Evolutionary conservation across 2,797 vertebrate species (phyloP).

Genomic region (Spinibarbus caldwelli): DNA sequence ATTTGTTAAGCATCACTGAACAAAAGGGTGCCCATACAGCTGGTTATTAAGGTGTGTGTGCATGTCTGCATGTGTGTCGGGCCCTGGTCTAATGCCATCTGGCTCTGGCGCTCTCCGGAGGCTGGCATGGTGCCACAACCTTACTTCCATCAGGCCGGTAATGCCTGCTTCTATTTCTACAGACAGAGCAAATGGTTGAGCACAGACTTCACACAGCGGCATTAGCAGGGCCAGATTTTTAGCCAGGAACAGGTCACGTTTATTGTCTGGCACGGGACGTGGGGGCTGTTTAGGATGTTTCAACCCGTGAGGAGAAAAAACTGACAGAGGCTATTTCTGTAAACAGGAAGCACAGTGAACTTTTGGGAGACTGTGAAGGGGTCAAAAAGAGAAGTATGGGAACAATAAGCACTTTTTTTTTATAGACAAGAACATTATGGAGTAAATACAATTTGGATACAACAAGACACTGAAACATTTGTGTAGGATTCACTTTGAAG

Average conservation of each 20-base stretch:
- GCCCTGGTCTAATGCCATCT: conserved; percentile 74
- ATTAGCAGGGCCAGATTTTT: conserved; percentile 72
- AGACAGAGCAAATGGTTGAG: conserved; percentile 75
- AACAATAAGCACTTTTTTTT: not conserved
- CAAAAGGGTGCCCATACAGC: conserved; percentile 58
- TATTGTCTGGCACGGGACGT: conserved; percentile 59
- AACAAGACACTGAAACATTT: not conserved
- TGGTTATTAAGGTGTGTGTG: conserved; percentile 47
- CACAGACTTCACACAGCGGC: conserved; percentile 68
- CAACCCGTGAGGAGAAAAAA: conserved; percentile 60
- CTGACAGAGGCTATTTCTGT: conserved; percentile 63
- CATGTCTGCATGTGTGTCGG: conserved; percentile 35
- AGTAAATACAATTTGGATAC: not conserved
- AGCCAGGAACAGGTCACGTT: conserved; percentile 66
- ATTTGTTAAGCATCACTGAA: conserved; percentile 47
- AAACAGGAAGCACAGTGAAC: conserved; percentile 44
- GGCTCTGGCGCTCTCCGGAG: conserved; percentile 69
- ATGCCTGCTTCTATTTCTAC: conserved; percentile 81
- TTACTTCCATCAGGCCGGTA: conserved; percentile 74
- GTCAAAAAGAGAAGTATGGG: conserved; percentile 8
- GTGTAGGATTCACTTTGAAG: no score
- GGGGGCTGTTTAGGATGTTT: conserved; percentile 71
- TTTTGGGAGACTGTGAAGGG: conserved; percentile 58
- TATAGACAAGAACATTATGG: not conserved
- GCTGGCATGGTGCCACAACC: conserved; percentile 74